These are phyloP conservation scores for Epizoanthus stellaris DNA, from an alignment of 92 coral and sea anemone species.

Conservation along the genomic window DNA sequence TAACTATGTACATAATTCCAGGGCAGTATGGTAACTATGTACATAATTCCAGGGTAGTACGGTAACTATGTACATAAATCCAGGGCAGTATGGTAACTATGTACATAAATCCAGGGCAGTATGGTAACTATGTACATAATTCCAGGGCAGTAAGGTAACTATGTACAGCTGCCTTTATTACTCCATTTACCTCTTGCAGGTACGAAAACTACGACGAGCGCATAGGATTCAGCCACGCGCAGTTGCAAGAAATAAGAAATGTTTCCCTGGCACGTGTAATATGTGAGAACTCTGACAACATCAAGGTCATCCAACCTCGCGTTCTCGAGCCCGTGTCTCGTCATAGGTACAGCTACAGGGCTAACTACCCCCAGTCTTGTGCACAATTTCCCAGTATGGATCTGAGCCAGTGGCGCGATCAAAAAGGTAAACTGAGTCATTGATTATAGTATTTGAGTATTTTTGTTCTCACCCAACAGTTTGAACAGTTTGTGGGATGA, in stretches of 20 bases:
- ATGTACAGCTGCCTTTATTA: neutral
- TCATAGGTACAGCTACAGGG: constrained; percentile 13
- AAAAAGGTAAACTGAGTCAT: too few species aligned
- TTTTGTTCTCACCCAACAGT: too few species aligned
- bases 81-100: too few species aligned
- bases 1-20: too few species aligned
- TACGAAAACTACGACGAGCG: constrained; percentile 15
- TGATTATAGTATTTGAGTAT: too few species aligned
- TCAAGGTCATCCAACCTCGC: constrained; percentile 26
- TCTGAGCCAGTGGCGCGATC: constrained; percentile 2
- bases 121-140: too few species aligned
- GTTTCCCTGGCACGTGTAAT: constrained; percentile 34
- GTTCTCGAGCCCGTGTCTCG: constrained; percentile 19
- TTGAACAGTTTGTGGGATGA: too few species aligned
- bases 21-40: too few species aligned
- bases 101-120: too few species aligned
- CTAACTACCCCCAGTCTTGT: constrained; percentile 24
- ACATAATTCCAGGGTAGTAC: too few species aligned
- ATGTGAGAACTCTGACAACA: constrained; percentile 31
- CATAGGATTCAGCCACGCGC: constrained; percentile 6
- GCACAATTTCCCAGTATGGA: constrained; percentile 3
- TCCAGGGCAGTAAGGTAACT: neutral
- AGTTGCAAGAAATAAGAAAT: constrained; percentile 32
- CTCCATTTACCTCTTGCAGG: neutral
- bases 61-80: too few species aligned